Evolutionary conservation across 2,113 vertebrate species (phyloP).

Genomic region (Oryzias woworae): DNA sequence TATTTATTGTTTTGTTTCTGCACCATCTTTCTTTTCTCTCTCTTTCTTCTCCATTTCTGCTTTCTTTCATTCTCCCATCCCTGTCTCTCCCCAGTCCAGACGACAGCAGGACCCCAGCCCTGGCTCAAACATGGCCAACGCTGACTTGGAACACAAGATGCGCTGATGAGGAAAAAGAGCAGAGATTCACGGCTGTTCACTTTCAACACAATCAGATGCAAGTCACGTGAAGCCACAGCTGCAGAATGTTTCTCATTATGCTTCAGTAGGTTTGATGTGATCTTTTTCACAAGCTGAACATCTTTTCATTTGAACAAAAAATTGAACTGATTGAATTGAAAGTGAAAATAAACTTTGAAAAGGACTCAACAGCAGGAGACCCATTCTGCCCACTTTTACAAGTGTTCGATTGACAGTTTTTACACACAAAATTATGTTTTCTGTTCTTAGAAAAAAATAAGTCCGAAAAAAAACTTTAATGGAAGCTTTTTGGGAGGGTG

Average conservation of each 20-base stretch:
- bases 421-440: constrained; percentile 44
- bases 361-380: not conserved
- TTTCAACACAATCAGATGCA: constrained; percentile 52
- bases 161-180: constrained; percentile 74
- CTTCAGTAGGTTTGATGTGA: constrained; percentile 7
- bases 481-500: not conserved
- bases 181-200: constrained; percentile 16
- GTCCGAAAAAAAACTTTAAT: too few species aligned
- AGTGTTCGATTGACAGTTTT: constrained; percentile 9
- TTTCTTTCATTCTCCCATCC: constrained; percentile 33
- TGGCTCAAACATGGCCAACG: constrained; percentile 90
- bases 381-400: constrained; percentile 37
- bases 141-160: constrained; percentile 91
- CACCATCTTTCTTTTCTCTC: constrained; percentile 2
- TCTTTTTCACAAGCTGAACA: constrained; percentile 5
- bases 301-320: constrained; percentile 24
- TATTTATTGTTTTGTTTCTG: constrained; percentile 24
- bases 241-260: constrained; percentile 23
- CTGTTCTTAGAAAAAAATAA: constrained; percentile 3
- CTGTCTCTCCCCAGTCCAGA: constrained; percentile 85
- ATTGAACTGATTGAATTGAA: constrained; percentile 39
- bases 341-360: constrained; percentile 20
- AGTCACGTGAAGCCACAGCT: constrained; percentile 9
- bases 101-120: constrained; percentile 97
- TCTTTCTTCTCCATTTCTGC: not conserved